Evolutionary conservation across 2,888 invertebrate species (phyloP).

Genomic region (Trachelus iudaicus): DNA sequence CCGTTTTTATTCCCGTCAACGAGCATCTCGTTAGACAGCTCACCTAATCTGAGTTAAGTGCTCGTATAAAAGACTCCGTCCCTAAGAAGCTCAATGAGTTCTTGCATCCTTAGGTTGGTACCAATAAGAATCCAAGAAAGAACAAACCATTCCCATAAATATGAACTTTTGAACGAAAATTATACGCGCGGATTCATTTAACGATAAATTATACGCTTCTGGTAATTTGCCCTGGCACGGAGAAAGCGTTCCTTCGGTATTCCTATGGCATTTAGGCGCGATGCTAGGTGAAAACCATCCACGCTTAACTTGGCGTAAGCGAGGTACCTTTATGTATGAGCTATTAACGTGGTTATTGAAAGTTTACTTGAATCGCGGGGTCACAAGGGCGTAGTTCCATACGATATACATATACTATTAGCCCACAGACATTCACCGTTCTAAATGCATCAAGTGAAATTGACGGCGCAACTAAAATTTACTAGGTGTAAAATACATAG

Average conservation of each 20-base stretch:
- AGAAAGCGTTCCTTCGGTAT: neutral
- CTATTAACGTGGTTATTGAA: neutral
- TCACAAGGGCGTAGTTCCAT: neutral
- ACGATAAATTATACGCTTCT: neutral
- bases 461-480: neutral
- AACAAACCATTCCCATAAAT: neutral
- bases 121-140: neutral
- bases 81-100: neutral
- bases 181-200: neutral
- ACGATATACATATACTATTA: neutral
- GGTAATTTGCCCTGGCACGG: neutral
- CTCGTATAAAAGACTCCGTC: constrained; percentile 21
- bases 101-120: neutral
- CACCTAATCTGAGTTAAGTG: constrained; percentile 49
- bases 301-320: neutral
- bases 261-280: neutral
- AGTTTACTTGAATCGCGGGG: neutral
- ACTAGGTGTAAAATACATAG: neutral
- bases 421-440: neutral
- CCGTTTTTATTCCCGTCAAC: neutral
- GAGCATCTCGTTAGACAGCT: constrained; percentile 23
- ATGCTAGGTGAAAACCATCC: neutral
- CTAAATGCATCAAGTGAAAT: neutral
- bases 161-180: neutral
- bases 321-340: neutral